Evolutionary conservation across 2,797 vertebrate genomes (phyloP), one percentile per base, ranked within the genome.

Genomic region (Nannoperca obscura): DNA sequence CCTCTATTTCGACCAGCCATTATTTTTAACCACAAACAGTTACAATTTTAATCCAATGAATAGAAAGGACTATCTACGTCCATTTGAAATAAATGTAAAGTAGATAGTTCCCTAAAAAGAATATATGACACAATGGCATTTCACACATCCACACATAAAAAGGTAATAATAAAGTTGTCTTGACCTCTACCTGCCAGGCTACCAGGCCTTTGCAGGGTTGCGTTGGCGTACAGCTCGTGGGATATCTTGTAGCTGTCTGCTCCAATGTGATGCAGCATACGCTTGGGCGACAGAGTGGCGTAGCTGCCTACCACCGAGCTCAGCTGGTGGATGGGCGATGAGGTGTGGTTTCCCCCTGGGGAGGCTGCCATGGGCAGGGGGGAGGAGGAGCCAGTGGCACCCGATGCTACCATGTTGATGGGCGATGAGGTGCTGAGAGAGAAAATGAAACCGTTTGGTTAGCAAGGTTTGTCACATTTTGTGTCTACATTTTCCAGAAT

Each of bases 201-300:
- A 89, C 97, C 97, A 14, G 98, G 98, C 94, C 98, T 96, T 95
- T 98, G 96, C 82, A 99, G 96, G 70, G 97, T 99, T 84, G 97
- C 97, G 81, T 97, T 98, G 92, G 97, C 97, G 65, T 97, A 98
- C 42, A 99, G 95, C 91, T 99, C 97, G 84, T 98, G 97, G 82
- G 97, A 97, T 86, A 97, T 97, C 94, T 99, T 99, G 95, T 97
- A 98, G 87, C 93, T 95, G 83, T 99, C 97, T 4, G 95, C 91
- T 68, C 93, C 92, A 2, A 93, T 90, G 89, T 94, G 93, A 93
- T 98, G 98, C 81, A 97, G 95, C 95, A 98, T 96, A 84, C 98
- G 96, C 93, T 99, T 99, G 82, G 98, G 98, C 38, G 98, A 99
- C 88, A 99, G 95, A 24, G 98, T 99, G 90, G 98, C 98, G 84